phyloP scores from a whole-genome alignment of 2,113 vertebrate species.

The Micromys minutus region DNA sequence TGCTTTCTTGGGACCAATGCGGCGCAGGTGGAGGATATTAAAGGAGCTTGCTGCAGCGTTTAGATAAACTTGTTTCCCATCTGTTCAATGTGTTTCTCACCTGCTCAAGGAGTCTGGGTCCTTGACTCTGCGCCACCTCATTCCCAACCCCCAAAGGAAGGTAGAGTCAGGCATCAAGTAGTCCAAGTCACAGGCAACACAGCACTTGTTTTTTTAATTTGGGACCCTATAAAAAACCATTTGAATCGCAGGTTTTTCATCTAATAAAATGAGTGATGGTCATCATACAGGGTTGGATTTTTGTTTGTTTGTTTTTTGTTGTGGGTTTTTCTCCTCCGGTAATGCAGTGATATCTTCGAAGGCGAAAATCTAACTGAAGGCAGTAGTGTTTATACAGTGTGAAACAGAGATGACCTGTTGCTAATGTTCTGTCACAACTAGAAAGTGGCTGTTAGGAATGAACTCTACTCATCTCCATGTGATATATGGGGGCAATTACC shows the following conservation, averaged over 20 bases:
- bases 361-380: background rate
- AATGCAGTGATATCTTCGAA: conserved; percentile 2
- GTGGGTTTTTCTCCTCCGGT: too few relatives aligned
- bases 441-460: background rate
- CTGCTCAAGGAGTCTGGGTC: too few relatives aligned
- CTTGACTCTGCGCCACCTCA: too few relatives aligned
- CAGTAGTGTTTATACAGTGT: background rate
- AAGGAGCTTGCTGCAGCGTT: too few relatives aligned
- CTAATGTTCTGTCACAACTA: background rate
- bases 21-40: too few relatives aligned
- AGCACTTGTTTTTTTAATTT: background rate
- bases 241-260: background rate
- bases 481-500: background rate
- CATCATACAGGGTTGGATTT: background rate
- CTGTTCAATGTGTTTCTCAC: too few relatives aligned
- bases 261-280: background rate
- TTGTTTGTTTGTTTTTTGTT: background rate
- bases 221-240: background rate
- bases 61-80: too few relatives aligned
- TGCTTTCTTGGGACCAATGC: too few relatives aligned
- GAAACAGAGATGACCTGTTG: background rate
- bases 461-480: background rate
- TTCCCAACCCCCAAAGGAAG: too few relatives aligned
- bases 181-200: too few relatives aligned
- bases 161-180: too few relatives aligned